phyloP scores from a whole-genome alignment of 1,140 invertebrate species.

The Oncopodura yosiiana region DNA sequence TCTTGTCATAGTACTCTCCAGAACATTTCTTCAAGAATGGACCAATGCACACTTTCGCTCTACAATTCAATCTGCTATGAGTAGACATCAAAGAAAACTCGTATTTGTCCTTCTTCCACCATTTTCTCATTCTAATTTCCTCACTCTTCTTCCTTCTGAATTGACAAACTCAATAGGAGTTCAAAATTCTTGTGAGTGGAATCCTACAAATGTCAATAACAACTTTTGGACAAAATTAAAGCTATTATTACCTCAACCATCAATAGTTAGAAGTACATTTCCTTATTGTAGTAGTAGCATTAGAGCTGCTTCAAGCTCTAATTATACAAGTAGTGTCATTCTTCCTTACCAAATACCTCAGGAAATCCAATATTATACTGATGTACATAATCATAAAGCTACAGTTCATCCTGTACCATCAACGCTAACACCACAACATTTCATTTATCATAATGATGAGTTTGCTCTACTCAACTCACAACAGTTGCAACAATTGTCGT shows the following conservation, averaged over 20 bases:
- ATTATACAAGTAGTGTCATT: not conserved
- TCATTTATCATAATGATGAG: constrained; percentile 18
- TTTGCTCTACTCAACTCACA: not conserved
- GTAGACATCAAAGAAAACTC: constrained; percentile 24
- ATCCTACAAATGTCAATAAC: too few species aligned
- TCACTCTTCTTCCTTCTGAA: not conserved
- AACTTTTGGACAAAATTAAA: constrained; percentile 27
- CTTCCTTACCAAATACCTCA: constrained; percentile 21
- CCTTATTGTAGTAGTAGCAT: not conserved
- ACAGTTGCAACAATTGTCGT: constrained; percentile 5
- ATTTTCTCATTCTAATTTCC: constrained; percentile 9
- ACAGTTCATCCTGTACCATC: constrained; percentile 19
- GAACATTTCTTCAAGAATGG: constrained; percentile 80
- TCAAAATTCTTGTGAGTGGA: constrained; percentile 7
- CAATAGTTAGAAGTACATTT: not conserved
- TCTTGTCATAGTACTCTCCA: constrained; percentile 68
- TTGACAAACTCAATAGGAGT: not conserved
- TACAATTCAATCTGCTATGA: constrained; percentile 51
- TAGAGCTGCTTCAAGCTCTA: not conserved
- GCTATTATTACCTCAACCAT: constrained; percentile 13
- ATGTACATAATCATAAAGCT: not conserved
- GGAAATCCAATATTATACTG: not conserved
- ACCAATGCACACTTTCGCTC: constrained; percentile 71
- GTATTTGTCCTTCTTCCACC: constrained; percentile 28
- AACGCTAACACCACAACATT: constrained; percentile 15